Base-by-base conservation (phyloP, 2,888 invertebrate species). In the Busseola fusca region DNA sequence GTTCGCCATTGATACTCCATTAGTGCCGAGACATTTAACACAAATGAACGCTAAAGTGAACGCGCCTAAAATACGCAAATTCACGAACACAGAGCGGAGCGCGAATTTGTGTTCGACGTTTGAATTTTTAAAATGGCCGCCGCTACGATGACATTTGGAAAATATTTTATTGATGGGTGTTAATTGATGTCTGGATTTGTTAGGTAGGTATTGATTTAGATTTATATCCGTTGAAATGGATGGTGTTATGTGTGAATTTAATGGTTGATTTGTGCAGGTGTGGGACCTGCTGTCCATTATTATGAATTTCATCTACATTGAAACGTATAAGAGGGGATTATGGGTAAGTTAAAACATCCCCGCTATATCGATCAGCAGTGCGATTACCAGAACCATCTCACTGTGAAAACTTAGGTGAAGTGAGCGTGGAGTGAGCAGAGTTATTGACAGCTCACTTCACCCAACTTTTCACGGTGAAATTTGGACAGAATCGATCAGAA, bases 21-120 rank as follows among this genome's bases (percentile, higher is more conserved):
- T 91, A 91, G 81, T 87, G 72, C 78, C 90, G 76, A 79, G 84
- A 91, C 90, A 91, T 91, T 91, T 80, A 85, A 78, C 87, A 72
- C 83, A 76, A 91, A 91, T 90, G 86, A 84, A 86, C 75, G 83
- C 59, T 70, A 65, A 79, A 78, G 69, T 73, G 82, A 83, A 82
- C 85, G 78, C 83, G 77, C 65, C 76, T 74, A 69, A 82, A 84
- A 85, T 81, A 78, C 83, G 83, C 84, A 83, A 68, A 85, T 82
- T 84, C 85, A 84, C 78, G 86, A 74, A 72, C 74, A 76, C 63
- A 72, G 70, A 78, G 64, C 72, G 74, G 74, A 54, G 74, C 69
- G 63, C 64, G 80, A 78, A 80, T 76, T 86, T 84, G 78, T 86
- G 74, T 84, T 84, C 82, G 74, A 78, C 64, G 69, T 82, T 84